Evolutionary conservation across 1,140 invertebrate genomes (phyloP), one percentile per base, ranked within the genome.

Genomic region (Drosophila albomicans): DNA sequence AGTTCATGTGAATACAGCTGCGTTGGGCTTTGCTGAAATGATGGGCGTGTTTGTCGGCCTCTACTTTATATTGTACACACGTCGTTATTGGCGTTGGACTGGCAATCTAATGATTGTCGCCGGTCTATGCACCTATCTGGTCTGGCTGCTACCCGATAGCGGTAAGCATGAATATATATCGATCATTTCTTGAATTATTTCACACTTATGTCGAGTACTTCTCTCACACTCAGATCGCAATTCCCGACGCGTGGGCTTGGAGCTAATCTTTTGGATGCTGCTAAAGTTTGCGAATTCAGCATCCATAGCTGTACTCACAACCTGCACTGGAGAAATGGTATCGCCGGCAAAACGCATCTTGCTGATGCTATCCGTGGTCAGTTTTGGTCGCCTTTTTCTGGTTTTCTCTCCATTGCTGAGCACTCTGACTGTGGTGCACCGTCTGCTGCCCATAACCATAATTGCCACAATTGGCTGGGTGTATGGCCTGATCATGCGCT

Each of bases 1-100:
- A 62, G 78, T 93, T 4, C 92, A 92, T 41, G 75, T 90, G 5
- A 93, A 92, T 59, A 93, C 93, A 0, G 92, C 91, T 0, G 88
- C 92, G 28, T n/a, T 93, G 69, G 93, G 91, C 16, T 80, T 91
- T 25, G 92, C 88, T 28, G 93, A 93, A 75, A 88, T 93, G 65
- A 30, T 93, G 5, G 93, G 93, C 51, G 54, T 92, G 6, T 86
- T 93, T 51, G 54, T 92, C 35, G 93, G 93, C 5, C 91, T 93
- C 57, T 86, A 81, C 28, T 75, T 92, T 8, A 92, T 92, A 61
- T 62, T 92, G 20, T 92, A 91, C 20, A 92, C 91, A 0, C 77
- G 89, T 10, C 79, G 87, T 10, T 80, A 79, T 68, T 92, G 89
- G 89, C 81, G 91, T 20, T 92, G 89, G 87, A 71, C 84, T 3